A percentile compares a stretch with the other conserved stretches of the same genome.
Evolutionary conservation across 1,140 invertebrate species (phyloP).

Genomic region (Tetragnatha versicolor): DNA sequence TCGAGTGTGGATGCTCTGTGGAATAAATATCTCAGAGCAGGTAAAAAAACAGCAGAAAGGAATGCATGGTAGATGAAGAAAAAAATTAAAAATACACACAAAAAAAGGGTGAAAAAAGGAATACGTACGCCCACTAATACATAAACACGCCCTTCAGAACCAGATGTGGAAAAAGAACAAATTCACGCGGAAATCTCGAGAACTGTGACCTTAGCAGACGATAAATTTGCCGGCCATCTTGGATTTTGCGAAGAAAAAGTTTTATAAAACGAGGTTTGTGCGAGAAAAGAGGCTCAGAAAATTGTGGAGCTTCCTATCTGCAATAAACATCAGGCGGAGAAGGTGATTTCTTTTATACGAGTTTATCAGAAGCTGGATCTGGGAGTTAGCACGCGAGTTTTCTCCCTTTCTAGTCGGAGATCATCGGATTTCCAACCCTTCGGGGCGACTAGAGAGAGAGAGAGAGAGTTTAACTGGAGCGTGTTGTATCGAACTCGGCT

Average conservation of each 20-base stretch:
- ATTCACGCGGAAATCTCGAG: conserved; percentile 4
- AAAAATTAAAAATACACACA: neutral
- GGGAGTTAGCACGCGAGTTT: no score
- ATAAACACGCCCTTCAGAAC: conserved; percentile 15
- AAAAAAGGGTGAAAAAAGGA: neutral
- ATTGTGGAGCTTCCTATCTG: conserved; percentile 11
- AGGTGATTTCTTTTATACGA: conserved; percentile 4
- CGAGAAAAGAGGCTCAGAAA: neutral
- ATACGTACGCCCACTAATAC: conserved; percentile 17
- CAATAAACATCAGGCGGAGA: conserved; percentile 12
- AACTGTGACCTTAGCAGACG: conserved; percentile 27
- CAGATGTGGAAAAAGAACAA: conserved; percentile 17
- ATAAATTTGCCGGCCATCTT: conserved; percentile 11
- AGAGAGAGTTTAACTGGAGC: no score
- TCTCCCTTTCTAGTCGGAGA: no score
- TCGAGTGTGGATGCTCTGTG: no score
- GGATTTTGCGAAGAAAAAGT: neutral
- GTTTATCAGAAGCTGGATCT: conserved; percentile 15
- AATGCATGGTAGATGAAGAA: neutral
- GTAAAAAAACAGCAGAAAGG: neutral
- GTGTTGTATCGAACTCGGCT: no score
- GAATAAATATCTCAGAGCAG: neutral
- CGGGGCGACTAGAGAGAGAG: no score
- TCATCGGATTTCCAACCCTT: no score
- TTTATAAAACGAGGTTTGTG: conserved; percentile 19